Evolutionary conservation across 2,888 invertebrate genomes (phyloP), one percentile per base, ranked within the genome.

Genomic region (Octonoba sinensis): DNA sequence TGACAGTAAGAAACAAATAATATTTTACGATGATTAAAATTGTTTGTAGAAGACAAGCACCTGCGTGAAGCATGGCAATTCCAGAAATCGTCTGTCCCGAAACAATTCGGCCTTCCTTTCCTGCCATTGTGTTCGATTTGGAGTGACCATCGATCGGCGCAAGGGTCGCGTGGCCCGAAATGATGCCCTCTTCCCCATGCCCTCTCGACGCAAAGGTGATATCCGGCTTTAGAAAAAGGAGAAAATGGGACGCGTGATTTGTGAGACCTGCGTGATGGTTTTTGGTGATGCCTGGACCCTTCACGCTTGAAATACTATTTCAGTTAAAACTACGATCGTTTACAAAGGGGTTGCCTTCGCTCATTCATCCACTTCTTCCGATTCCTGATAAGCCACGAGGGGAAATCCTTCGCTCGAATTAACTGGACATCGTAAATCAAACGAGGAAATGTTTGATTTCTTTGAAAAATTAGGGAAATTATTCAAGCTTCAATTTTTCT

Each of bases 151-250:
- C 36, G 36, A 36, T 36, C 8, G 36, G 36, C 36, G 36, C 54
- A 60, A 60, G 72, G 79, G 79, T 81, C 79, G 73, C 79, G 79
- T 81, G 79, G 51, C 79, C 79, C 51, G 69, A 69, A 69, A 69
- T 81, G 73, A 81, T 81, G 79, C 47, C 70, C 70, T 44, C 69
- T 76, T 69, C 70, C 76, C 78, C 66, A 62, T 79, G 78, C 78
- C 78, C 78, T 79, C 51, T 69, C 44, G 66, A 36, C 57, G 67
- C 71, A 73, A 69, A 81, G 79, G 79, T 69, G 73, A 81, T 73
- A 81, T 81, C 79, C 79, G 79, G 79, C 73, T 81, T 81, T 62
- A 67, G 79, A 73, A 62, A 73, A 62, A 81, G 67, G 67, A 64
- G 47, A 71, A 81, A 73, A 67, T 73, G 69, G 79, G 69, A 62